These are phyloP conservation scores for Paramisgurnus dabryanus DNA, from an alignment of 2,113 vertebrate genomes.

Conservation along the genomic window DNA sequence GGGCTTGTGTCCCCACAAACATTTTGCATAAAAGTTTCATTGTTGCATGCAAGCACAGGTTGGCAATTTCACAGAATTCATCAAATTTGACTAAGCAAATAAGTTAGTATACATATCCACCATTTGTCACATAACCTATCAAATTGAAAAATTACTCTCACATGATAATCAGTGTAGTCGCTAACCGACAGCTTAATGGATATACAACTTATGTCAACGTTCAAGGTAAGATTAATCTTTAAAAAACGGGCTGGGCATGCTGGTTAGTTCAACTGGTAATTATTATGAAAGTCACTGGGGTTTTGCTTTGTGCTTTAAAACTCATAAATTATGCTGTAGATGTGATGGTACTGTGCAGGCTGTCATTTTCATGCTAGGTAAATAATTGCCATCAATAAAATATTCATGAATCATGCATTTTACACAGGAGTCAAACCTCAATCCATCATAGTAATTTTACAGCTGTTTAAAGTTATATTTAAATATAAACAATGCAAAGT, in stretches of 20 bases:
- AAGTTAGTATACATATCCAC: not conserved
- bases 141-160: slow-evolving; percentile 14
- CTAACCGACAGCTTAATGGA: slow-evolving; percentile 10
- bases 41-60: not conserved
- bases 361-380: not conserved
- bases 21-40: not conserved
- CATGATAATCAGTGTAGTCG: slow-evolving; percentile 13
- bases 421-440: no score
- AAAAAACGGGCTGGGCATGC: not conserved
- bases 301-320: not conserved
- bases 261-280: not conserved
- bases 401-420: no score
- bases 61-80: not conserved
- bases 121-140: not conserved
- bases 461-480: no score
- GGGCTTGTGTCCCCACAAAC: not conserved
- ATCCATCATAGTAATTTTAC: not conserved
- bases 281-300: not conserved
- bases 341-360: not conserved
- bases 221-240: slow-evolving; percentile 7
- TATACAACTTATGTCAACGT: not conserved
- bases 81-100: slow-evolving; percentile 11
- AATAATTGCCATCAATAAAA: no score
- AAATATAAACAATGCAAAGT: no score
- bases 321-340: not conserved